Conservation (phyloP, 1,140 invertebrate species). For the Brachionus koreanus region DNA sequence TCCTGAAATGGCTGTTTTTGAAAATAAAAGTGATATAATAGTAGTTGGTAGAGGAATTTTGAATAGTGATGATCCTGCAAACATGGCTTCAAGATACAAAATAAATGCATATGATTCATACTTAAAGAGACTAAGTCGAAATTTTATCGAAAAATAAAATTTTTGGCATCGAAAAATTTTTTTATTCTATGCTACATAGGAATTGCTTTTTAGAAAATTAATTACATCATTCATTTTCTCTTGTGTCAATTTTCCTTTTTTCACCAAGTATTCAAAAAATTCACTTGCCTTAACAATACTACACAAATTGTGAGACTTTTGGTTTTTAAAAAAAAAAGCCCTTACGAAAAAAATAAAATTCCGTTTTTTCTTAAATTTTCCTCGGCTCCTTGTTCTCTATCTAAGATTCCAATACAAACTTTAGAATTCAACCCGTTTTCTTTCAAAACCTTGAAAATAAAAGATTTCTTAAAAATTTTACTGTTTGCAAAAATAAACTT, state of each 20-base stretch:
- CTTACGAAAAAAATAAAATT: background rate
- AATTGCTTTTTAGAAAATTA: background rate
- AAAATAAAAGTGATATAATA: constrained; percentile 79
- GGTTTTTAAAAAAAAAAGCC: background rate
- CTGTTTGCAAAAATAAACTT: constrained; percentile 49
- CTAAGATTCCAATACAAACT: constrained; percentile 78
- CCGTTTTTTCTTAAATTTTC: constrained; percentile 66
- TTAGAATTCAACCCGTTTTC: constrained; percentile 70
- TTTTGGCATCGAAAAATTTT: background rate
- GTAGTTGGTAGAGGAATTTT: constrained; percentile 89
- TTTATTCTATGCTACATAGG: background rate
- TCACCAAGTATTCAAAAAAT: background rate
- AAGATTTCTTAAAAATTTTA: background rate
- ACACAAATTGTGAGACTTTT: constrained; percentile 62
- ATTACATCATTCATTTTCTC: constrained; percentile 7
- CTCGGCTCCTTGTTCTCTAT: constrained; percentile 82
- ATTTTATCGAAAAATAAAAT: constrained; percentile 10
- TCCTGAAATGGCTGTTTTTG: constrained; percentile 72
- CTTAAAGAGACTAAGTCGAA: constrained; percentile 41
- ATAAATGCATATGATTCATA: constrained; percentile 74
- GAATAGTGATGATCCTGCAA: constrained; percentile 65
- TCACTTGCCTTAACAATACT: constrained; percentile 12
- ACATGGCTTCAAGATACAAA: constrained; percentile 69
- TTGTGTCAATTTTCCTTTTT: background rate
- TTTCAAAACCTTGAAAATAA: constrained; percentile 60